A percentile compares a stretch with the other conserved stretches of the same genome.
Conservation (phyloP, 1,140 invertebrate species). For the Drosophila bocki region DNA sequence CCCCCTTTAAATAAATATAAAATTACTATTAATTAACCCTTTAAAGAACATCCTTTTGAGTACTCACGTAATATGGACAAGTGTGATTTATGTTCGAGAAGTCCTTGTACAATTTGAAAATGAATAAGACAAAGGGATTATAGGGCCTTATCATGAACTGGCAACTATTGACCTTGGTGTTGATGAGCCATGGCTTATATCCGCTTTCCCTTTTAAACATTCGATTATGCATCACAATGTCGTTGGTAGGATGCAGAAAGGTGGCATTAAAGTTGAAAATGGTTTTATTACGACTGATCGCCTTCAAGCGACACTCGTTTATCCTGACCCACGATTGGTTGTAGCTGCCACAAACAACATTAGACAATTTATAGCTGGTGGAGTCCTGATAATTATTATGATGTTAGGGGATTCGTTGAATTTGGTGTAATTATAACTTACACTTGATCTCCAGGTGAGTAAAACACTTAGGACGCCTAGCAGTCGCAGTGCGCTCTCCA, state of each 20-base stretch:
- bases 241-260: slow-evolving; percentile 1
- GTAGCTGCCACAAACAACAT: slow-evolving; percentile 16
- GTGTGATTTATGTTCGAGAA: slow-evolving; percentile 34
- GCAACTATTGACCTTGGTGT: slow-evolving; percentile 11
- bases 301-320: slow-evolving; percentile 24
- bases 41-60: no score
- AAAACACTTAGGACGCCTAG: not conserved
- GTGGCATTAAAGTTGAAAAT: slow-evolving; percentile 28
- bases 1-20: not conserved
- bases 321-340: slow-evolving; percentile 22
- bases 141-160: slow-evolving; percentile 17
- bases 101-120: slow-evolving; percentile 7
- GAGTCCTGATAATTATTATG: not conserved
- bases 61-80: slow-evolving; percentile 20
- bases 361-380: slow-evolving; percentile 8
- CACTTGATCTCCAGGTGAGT: not conserved
- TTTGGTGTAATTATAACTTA: not conserved
- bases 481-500: not conserved
- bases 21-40: no score
- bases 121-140: not conserved
- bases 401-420: not conserved
- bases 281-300: slow-evolving; percentile 8
- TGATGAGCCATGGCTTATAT: slow-evolving; percentile 25
- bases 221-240: slow-evolving; percentile 8
- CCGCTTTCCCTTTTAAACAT: slow-evolving; percentile 22